These are phyloP conservation scores for Melanophora roralis DNA, from an alignment of 2,888 invertebrate species.

Conservation along the genomic window DNA sequence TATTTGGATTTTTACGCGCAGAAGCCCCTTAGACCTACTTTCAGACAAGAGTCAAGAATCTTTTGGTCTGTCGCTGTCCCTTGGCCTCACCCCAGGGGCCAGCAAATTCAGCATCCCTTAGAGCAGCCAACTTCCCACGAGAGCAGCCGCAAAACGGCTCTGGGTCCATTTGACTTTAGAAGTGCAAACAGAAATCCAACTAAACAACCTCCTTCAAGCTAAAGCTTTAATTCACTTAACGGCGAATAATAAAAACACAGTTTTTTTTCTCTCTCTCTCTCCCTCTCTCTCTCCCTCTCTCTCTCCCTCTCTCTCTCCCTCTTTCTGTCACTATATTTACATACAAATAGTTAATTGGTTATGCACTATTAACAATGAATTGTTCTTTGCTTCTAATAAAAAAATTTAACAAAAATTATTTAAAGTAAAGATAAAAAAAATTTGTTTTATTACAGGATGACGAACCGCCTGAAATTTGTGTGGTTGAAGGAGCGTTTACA, in stretches of 20 bases:
- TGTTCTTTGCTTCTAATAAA: conserved; percentile 19
- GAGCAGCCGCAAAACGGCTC: too few relatives aligned
- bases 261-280: too few relatives aligned
- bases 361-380: conserved; percentile 67
- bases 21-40: too few relatives aligned
- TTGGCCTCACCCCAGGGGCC: too few relatives aligned
- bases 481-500: conserved; percentile 92
- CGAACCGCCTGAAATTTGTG: conserved; percentile 97
- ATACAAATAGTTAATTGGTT: conserved; percentile 66
- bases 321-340: neutral
- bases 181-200: neutral
- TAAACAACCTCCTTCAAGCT: conserved; percentile 4
- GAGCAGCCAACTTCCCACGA: too few relatives aligned
- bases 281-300: too few relatives aligned
- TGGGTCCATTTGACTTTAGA: too few relatives aligned
- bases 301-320: conserved; percentile 7
- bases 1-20: too few relatives aligned
- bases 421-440: neutral
- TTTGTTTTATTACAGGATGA: conserved; percentile 82
- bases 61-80: too few relatives aligned
- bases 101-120: too few relatives aligned
- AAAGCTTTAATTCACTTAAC: conserved; percentile 40
- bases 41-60: too few relatives aligned
- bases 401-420: neutral
- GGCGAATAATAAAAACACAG: conserved; percentile 42